These are phyloP conservation scores for Chaenocephalus aceratus DNA, from an alignment of 2,113 vertebrate genomes.

Conservation along the genomic window DNA sequence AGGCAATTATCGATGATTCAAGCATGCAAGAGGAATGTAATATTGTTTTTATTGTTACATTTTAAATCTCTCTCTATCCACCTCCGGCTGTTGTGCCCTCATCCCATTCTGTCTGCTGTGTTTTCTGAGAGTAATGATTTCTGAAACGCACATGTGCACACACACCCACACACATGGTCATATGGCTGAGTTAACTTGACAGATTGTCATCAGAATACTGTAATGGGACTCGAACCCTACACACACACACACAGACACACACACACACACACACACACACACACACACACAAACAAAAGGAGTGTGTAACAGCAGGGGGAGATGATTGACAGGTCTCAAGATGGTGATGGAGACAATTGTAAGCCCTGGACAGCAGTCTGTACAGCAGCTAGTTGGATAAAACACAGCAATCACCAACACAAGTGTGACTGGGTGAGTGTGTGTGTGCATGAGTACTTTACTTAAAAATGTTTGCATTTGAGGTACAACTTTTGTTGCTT, in stretches of 20 bases:
- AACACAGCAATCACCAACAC: slow-evolving; percentile 32
- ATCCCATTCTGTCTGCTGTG: slow-evolving; percentile 9
- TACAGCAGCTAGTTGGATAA: slow-evolving; percentile 53
- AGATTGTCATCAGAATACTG: slow-evolving; percentile 78
- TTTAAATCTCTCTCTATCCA: slow-evolving; percentile 1
- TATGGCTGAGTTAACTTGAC: slow-evolving; percentile 78
- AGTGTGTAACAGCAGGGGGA: slow-evolving; percentile 23
- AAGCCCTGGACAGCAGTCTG: slow-evolving; percentile 51
- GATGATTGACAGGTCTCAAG: slow-evolving; percentile 65
- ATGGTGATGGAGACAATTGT: slow-evolving; percentile 60
- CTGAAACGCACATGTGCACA: slow-evolving; percentile 31
- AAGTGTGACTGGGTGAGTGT: background rate
- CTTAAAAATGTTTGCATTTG: too few species aligned
- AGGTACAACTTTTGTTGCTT: background rate
- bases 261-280: background rate
- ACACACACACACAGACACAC: too few species aligned
- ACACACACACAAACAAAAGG: background rate
- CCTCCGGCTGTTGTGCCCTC: slow-evolving; percentile 26
- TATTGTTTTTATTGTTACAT: background rate
- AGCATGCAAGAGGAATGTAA: background rate
- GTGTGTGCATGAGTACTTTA: background rate
- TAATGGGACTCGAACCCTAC: slow-evolving; percentile 69
- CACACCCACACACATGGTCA: slow-evolving; percentile 43
- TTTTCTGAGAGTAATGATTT: slow-evolving; percentile 51
- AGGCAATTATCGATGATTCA: slow-evolving; percentile 32